Conservation (phyloP, 64 coral and sea anemone genomes). For the Astreopora myriophthalma region DNA sequence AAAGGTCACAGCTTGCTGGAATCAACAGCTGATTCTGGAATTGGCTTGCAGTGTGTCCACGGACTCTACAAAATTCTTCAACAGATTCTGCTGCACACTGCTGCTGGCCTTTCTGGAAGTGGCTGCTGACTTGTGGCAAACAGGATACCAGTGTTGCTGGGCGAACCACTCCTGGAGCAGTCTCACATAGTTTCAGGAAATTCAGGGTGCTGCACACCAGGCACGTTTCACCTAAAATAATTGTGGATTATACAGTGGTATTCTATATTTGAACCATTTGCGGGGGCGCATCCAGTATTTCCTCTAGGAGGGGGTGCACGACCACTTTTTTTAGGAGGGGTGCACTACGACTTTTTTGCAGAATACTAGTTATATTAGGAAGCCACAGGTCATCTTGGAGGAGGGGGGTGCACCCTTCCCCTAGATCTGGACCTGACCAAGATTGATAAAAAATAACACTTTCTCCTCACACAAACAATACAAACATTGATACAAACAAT, state of each 20-base stretch:
- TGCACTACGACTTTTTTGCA: no score
- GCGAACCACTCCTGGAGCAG: constrained; percentile 1
- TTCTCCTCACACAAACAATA: no score
- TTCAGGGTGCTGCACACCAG: not conserved
- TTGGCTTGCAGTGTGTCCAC: not conserved
- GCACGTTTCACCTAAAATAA: not conserved
- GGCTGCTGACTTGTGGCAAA: constrained; percentile 5
- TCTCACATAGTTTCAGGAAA: constrained; percentile 17
- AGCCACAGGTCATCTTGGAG: no score
- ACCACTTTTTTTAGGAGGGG: no score
- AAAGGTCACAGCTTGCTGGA: not conserved
- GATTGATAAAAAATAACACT: no score
- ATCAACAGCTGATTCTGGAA: not conserved
- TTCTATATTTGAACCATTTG: no score
- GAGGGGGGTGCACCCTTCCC: no score
- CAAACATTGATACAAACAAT: no score
- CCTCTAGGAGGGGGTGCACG: no score
- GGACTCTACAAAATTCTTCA: constrained; percentile 4
- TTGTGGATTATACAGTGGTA: not conserved
- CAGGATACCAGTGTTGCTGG: constrained; percentile 22
- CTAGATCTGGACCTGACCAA: no score
- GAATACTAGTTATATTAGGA: no score
- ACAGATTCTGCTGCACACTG: constrained; percentile 54
- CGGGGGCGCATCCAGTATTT: no score
- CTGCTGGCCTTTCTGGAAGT: constrained; percentile 7